phyloP scores from a whole-genome alignment of 1,140 invertebrate genomes.

The Spodoptera frugiperda region DNA sequence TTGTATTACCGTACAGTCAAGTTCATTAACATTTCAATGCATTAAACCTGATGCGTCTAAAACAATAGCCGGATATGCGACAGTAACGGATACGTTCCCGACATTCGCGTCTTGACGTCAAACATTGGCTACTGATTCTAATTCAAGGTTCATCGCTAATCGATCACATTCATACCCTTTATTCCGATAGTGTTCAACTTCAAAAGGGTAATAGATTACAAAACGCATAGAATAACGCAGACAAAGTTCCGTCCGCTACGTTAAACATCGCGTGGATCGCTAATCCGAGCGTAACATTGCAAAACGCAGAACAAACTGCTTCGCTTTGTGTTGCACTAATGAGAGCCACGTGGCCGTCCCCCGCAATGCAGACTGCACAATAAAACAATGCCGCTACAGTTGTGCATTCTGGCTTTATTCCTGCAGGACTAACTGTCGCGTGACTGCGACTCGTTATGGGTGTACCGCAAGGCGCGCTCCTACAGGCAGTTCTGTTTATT shows the following conservation, averaged over 20 bases:
- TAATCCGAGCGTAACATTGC: constrained; percentile 81
- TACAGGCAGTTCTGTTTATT: constrained; percentile 59
- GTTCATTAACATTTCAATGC: constrained; percentile 62
- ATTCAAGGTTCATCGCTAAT: constrained; percentile 55
- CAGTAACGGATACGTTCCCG: constrained; percentile 68
- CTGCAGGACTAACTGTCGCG: constrained; percentile 79
- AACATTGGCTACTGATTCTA: constrained; percentile 57
- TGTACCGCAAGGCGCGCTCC: constrained; percentile 63
- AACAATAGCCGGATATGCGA: constrained; percentile 72
- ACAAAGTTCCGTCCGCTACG: constrained; percentile 75
- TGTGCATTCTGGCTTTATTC: constrained; percentile 78
- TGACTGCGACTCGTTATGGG: constrained; percentile 71
- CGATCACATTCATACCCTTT: constrained; percentile 35
- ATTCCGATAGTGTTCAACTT: neutral
- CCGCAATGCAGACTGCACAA: constrained; percentile 84
- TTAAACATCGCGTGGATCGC: constrained; percentile 75
- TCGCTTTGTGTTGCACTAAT: constrained; percentile 83
- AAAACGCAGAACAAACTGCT: constrained; percentile 83
- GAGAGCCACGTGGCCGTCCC: constrained; percentile 84
- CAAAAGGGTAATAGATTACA: constrained; percentile 33
- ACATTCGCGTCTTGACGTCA: constrained; percentile 62
- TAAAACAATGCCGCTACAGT: constrained; percentile 80
- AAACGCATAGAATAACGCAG: constrained; percentile 52
- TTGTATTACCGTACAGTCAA: constrained; percentile 23
- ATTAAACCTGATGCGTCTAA: constrained; percentile 58